Conservation (phyloP, 2,888 invertebrate species). For the Drosophila algonquin region DNA sequence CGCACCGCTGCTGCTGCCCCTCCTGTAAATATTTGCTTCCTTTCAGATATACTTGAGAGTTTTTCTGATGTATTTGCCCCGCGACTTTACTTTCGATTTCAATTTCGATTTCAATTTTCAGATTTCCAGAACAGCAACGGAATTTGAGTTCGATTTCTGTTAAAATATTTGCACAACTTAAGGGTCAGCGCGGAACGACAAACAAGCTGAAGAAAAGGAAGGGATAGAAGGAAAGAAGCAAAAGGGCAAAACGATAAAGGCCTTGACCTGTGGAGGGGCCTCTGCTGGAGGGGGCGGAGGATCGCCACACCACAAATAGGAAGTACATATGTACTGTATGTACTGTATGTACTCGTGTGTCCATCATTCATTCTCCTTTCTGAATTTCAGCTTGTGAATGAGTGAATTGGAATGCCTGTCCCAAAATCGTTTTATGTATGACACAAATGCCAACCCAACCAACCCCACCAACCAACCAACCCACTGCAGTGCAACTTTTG, state of each 20-base stretch:
- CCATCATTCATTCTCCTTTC: not conserved
- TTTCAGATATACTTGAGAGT: slow-evolving; percentile 2
- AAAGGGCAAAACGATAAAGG: not conserved
- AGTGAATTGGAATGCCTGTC: too few species aligned
- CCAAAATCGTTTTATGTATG: slow-evolving; percentile 10
- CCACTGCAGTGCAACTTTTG: slow-evolving; percentile 37
- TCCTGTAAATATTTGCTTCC: slow-evolving; percentile 46
- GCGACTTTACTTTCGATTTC: slow-evolving; percentile 63
- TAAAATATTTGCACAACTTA: slow-evolving; percentile 71
- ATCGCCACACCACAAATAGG: not conserved
- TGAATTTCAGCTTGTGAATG: not conserved
- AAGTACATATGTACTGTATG: not conserved
- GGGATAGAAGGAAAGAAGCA: not conserved
- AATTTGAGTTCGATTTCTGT: slow-evolving; percentile 47
- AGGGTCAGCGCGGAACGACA: slow-evolving; percentile 59
- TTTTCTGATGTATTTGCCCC: slow-evolving; percentile 51
- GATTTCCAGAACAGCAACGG: slow-evolving; percentile 24
- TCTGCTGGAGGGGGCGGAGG: not conserved
- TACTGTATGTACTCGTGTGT: too few species aligned
- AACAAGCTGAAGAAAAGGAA: not conserved
- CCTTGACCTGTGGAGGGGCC: not conserved
- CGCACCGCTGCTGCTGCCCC: slow-evolving; percentile 36
- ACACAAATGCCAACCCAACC: slow-evolving; percentile 6
- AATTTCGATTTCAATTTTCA: slow-evolving; percentile 33
- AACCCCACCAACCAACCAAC: not conserved